These are phyloP conservation scores for Trilocha varians DNA, from an alignment of 2,888 invertebrate species.

Conservation along the genomic window DNA sequence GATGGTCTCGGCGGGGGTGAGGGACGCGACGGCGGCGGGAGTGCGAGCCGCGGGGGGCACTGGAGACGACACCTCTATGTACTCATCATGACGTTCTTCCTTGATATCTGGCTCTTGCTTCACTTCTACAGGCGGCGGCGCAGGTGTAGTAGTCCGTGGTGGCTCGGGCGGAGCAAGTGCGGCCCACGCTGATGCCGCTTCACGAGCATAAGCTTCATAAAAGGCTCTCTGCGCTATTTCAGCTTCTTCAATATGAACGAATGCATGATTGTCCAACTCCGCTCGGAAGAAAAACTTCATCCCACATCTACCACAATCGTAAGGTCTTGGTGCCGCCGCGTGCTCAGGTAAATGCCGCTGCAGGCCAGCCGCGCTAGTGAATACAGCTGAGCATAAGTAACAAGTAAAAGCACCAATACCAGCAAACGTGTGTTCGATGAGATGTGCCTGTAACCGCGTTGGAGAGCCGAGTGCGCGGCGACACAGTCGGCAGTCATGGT, in stretches of 20 bases:
- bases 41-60: constrained; percentile 34
- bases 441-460: constrained; percentile 82
- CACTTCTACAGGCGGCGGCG: constrained; percentile 30
- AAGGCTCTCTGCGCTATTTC: constrained; percentile 64
- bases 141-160: constrained; percentile 18
- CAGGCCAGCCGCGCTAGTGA: constrained; percentile 86
- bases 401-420: constrained; percentile 89
- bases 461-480: constrained; percentile 83
- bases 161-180: constrained; percentile 49
- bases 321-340: constrained; percentile 84
- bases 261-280: constrained; percentile 90
- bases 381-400: constrained; percentile 90
- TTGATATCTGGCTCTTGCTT: constrained; percentile 61
- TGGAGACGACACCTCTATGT: constrained; percentile 65
- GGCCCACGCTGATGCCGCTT: constrained; percentile 61
- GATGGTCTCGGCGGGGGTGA: no score
- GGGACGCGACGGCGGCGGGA: constrained; percentile 22
- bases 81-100: constrained; percentile 62
- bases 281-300: constrained; percentile 93
- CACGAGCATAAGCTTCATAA: constrained; percentile 61
- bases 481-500: constrained; percentile 86
- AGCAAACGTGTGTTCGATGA: constrained; percentile 94
- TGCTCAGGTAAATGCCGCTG: constrained; percentile 89
- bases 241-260: constrained; percentile 72
- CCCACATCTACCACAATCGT: constrained; percentile 88